A percentile compares a stretch with the other conserved stretches of the same genome.
These are phyloP conservation scores for Myiagra hebetior DNA, from an alignment of 2,113 vertebrate genomes.

Conservation along the genomic window DNA sequence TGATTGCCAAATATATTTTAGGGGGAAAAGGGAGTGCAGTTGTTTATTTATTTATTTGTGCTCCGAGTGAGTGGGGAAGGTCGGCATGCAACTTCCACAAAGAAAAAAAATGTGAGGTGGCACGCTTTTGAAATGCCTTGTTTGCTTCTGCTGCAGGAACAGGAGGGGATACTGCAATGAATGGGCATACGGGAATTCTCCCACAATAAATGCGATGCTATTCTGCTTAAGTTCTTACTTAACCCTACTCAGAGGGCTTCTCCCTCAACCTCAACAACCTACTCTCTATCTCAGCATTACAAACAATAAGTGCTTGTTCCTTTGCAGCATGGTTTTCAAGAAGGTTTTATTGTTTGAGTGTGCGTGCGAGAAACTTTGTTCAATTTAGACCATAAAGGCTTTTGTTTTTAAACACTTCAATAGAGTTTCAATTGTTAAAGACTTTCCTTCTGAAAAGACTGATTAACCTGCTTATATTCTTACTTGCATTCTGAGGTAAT, in stretches of 20 bases:
- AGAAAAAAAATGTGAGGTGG: slow-evolving; percentile 6
- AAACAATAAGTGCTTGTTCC: not conserved
- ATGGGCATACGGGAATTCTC: slow-evolving; percentile 73
- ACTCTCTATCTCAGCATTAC: not conserved
- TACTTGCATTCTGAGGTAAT: not conserved
- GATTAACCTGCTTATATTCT: slow-evolving; percentile 15
- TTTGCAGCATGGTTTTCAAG: not conserved
- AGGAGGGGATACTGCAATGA: slow-evolving; percentile 51
- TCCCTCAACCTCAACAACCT: not conserved
- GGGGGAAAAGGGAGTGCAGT: not conserved
- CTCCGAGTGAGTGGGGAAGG: not conserved
- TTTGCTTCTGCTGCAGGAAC: slow-evolving; percentile 51
- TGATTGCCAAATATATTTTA: slow-evolving; percentile 31
- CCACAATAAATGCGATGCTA: slow-evolving; percentile 61
- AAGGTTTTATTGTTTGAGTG: not conserved
- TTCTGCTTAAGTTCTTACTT: not conserved
- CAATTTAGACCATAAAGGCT: not conserved
- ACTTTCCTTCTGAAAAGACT: slow-evolving; percentile 17
- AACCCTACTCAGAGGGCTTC: not conserved
- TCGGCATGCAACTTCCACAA: not conserved
- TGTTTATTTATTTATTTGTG: slow-evolving; percentile 32
- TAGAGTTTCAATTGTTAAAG: not conserved
- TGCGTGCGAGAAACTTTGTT: not conserved
- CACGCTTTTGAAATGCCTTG: not conserved
- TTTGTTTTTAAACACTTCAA: not conserved